phyloP scores from a whole-genome alignment of 2,113 vertebrate species.

The Eclectus roratus region DNA sequence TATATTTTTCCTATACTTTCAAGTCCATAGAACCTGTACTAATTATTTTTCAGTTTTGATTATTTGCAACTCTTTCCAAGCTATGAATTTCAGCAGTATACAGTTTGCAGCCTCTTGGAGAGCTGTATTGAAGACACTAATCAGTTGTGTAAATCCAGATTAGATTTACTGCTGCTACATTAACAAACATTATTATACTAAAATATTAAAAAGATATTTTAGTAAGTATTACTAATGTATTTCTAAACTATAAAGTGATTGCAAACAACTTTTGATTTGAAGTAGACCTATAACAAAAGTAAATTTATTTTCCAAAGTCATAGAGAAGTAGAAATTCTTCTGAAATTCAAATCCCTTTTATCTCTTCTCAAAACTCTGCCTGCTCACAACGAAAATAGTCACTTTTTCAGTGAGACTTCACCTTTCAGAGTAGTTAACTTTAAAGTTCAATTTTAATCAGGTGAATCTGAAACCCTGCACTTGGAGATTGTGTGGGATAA shows the following conservation, averaged over 20 bases:
- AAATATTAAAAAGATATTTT: background rate
- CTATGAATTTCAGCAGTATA: background rate
- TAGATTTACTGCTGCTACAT: background rate
- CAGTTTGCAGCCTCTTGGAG: background rate
- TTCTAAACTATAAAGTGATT: background rate
- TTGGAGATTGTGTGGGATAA: accelerated
- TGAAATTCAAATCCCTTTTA: background rate
- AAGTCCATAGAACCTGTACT: background rate
- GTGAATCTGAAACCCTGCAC: background rate
- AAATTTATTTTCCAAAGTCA: background rate
- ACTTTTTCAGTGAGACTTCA: background rate
- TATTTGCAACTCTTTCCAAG: background rate
- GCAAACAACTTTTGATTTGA: background rate
- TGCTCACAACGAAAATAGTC: background rate
- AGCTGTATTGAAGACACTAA: background rate
- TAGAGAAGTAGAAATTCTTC: background rate
- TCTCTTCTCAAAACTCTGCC: background rate
- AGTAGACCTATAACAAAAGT: background rate
- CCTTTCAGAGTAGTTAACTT: background rate
- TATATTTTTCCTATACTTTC: background rate
- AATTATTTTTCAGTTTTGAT: background rate
- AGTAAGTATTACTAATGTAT: background rate
- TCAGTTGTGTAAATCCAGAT: background rate
- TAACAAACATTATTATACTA: background rate
- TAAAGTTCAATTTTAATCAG: background rate